Conservation (phyloP, 2,797 vertebrate genomes). For the Anguilla marmorata region DNA sequence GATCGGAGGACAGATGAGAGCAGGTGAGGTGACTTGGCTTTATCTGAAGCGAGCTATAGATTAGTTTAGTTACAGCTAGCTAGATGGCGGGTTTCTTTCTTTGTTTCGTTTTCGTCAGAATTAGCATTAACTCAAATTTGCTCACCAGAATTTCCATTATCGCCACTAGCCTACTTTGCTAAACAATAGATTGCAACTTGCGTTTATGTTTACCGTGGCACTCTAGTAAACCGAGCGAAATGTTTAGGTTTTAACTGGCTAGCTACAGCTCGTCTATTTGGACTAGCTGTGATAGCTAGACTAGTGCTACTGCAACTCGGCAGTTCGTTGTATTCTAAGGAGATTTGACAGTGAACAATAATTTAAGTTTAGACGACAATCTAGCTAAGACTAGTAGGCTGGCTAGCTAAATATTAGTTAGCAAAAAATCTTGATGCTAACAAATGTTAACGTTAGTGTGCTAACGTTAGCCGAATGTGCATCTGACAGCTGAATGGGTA, state of each 20-base stretch:
- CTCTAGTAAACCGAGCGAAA: not conserved
- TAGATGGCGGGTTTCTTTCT: not conserved
- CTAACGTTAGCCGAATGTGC: not conserved
- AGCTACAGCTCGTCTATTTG: too few species aligned
- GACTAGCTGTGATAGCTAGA: too few species aligned
- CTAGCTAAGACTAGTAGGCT: too few species aligned
- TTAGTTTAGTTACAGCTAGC: not conserved
- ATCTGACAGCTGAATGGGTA: not conserved
- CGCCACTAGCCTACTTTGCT: not conserved
- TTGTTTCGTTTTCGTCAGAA: not conserved
- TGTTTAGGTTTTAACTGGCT: too few species aligned
- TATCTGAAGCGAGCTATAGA: not conserved
- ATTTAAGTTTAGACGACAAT: too few species aligned
- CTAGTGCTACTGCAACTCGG: too few species aligned
- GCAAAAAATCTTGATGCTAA: not conserved
- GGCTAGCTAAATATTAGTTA: too few species aligned
- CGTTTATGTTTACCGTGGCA: not conserved
- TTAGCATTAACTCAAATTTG: too few species aligned
- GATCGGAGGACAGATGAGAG: conserved; percentile 12
- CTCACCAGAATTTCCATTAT: not conserved
- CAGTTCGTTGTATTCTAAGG: too few species aligned
- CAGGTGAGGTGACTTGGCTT: conserved; percentile 16
- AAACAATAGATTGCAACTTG: not conserved
- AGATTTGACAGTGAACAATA: too few species aligned
- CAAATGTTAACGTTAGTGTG: not conserved